phyloP scores from a whole-genome alignment of 2,888 invertebrate genomes.

The Plebejus melissa region DNA sequence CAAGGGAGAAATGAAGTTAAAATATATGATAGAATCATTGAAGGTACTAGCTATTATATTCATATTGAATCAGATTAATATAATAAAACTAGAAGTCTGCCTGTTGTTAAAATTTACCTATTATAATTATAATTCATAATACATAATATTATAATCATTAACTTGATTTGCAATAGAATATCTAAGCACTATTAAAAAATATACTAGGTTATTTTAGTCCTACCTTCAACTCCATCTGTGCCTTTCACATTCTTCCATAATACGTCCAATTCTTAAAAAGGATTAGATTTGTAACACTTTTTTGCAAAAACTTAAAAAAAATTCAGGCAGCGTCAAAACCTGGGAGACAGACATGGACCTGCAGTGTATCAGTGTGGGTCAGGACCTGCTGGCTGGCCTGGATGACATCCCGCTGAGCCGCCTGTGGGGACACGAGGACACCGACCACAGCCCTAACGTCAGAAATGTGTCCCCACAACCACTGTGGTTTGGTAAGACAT shows the following conservation, averaged over 20 bases:
- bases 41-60: conserved; percentile 51
- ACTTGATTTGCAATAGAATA: too few relatives aligned
- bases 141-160: too few relatives aligned
- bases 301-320: background rate
- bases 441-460: conserved; percentile 58
- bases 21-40: conserved; percentile 72
- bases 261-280: background rate
- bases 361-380: conserved; percentile 80
- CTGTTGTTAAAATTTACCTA: too few relatives aligned
- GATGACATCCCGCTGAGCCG: conserved; percentile 71
- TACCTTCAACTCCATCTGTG: background rate
- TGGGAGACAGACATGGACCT: conserved; percentile 81
- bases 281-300: background rate
- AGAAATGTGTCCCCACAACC: conserved; percentile 57
- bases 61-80: background rate
- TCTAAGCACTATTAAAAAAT: too few relatives aligned
- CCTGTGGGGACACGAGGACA: conserved; percentile 68
- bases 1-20: conserved; percentile 72
- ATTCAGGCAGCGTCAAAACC: conserved; percentile 71
- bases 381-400: conserved; percentile 77
- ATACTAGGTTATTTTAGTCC: background rate
- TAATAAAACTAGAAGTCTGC: too few relatives aligned
- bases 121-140: too few relatives aligned
- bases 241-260: background rate
- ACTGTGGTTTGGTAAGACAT: conserved; percentile 63